phyloP scores from a whole-genome alignment of 2,888 invertebrate genomes.

The Chrysomela aeneicollis region DNA sequence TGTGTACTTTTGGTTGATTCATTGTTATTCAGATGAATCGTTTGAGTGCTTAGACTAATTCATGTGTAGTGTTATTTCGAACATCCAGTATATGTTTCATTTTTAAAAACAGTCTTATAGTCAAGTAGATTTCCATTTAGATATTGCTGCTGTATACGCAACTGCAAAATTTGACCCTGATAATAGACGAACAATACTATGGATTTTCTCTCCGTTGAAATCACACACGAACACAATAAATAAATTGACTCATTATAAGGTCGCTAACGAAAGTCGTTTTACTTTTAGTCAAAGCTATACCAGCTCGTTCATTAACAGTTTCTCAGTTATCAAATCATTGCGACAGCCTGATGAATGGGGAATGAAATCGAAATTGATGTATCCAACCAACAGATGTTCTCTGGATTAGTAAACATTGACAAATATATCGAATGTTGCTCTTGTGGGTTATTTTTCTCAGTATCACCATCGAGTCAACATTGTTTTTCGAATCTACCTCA shows the following conservation, averaged over 20 bases:
- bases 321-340: background rate
- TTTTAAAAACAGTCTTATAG: too few relatives aligned
- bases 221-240: background rate
- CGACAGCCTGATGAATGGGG: background rate
- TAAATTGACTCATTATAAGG: background rate
- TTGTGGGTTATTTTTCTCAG: too few relatives aligned
- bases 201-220: background rate
- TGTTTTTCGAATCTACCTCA: background rate
- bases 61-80: too few relatives aligned
- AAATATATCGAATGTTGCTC: background rate
- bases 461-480: too few relatives aligned
- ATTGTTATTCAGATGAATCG: too few relatives aligned
- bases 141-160: too few relatives aligned
- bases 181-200: too few relatives aligned
- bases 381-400: background rate
- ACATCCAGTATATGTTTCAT: too few relatives aligned
- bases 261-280: background rate
- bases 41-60: too few relatives aligned
- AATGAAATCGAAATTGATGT: background rate
- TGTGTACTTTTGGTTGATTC: too few relatives aligned
- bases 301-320: background rate
- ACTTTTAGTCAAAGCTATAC: background rate
- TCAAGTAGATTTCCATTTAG: too few relatives aligned
- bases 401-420: background rate
- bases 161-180: too few relatives aligned